Percentiles rank a stretch among this genome's conserved stretches.
These are phyloP conservation scores for Myrmophylax atrothorax DNA, from an alignment of 2,113 vertebrate species.

Conservation along the genomic window DNA sequence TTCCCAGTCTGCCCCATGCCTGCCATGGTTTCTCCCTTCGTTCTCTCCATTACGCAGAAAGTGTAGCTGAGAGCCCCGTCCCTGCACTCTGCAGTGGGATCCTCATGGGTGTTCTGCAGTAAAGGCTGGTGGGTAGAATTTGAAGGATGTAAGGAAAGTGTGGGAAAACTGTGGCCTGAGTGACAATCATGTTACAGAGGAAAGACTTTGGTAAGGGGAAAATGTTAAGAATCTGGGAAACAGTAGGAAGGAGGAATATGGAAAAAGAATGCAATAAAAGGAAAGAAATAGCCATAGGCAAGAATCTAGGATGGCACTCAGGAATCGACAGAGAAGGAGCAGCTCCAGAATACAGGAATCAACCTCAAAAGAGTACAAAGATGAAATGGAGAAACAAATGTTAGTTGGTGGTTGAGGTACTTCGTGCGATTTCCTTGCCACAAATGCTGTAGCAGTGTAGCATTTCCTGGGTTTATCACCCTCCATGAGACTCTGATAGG, in stretches of 20 bases:
- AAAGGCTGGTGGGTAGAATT: background rate
- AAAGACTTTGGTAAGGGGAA: background rate
- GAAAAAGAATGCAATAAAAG: background rate
- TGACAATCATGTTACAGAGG: background rate
- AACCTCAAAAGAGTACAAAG: background rate
- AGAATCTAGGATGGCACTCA: background rate
- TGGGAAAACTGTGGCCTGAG: background rate
- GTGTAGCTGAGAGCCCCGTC: background rate
- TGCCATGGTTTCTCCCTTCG: background rate
- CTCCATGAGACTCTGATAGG: background rate
- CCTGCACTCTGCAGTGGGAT: background rate
- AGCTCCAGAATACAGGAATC: background rate
- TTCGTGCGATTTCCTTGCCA: background rate
- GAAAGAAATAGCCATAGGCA: background rate
- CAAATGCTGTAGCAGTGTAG: background rate
- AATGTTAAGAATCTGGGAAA: background rate
- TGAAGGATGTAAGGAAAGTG: background rate
- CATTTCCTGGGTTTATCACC: constrained; percentile 2
- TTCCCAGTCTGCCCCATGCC: background rate
- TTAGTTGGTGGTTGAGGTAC: background rate
- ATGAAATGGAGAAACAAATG: background rate
- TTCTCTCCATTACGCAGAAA: rapidly evolving
- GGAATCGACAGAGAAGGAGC: background rate
- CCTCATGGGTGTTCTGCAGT: background rate
- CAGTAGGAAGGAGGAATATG: background rate